Evolutionary conservation across 2,797 vertebrate genomes (phyloP).

Genomic region (Leptatherina wallacei): DNA sequence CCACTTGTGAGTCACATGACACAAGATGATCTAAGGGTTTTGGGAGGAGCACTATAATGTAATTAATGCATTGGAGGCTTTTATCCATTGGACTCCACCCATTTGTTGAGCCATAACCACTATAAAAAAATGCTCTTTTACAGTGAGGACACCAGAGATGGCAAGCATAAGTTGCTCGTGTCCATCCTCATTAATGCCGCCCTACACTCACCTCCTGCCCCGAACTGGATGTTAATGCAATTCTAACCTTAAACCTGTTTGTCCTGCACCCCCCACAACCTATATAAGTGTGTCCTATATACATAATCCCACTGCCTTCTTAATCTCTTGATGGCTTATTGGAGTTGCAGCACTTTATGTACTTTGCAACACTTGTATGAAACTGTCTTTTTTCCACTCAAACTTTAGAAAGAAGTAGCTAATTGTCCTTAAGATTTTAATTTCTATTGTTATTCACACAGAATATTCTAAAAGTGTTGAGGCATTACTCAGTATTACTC

Average conservation of each 20-base stretch:
- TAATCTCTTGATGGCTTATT: slow-evolving; percentile 58
- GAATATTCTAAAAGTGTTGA: neutral
- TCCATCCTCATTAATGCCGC: neutral
- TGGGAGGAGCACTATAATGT: slow-evolving; percentile 67
- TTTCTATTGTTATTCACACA: neutral
- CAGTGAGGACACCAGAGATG: slow-evolving; percentile 9
- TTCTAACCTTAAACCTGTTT: slow-evolving; percentile 41
- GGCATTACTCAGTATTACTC: neutral
- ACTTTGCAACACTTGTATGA: slow-evolving; percentile 23
- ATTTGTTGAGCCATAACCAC: slow-evolving; percentile 7
- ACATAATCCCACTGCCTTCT: slow-evolving; percentile 53
- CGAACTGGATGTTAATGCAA: slow-evolving; percentile 30
- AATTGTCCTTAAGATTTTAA: neutral
- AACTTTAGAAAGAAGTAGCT: neutral
- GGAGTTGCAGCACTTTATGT: slow-evolving; percentile 27
- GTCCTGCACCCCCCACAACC: slow-evolving; percentile 11
- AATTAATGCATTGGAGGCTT: slow-evolving; percentile 61
- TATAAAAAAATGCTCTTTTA: neutral
- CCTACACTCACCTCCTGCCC: neutral
- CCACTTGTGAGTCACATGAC: slow-evolving; percentile 75
- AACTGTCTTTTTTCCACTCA: slow-evolving; percentile 4
- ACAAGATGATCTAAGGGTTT: slow-evolving; percentile 66
- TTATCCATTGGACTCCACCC: slow-evolving; percentile 59
- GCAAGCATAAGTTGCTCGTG: neutral
- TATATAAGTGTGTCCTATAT: slow-evolving; percentile 29